Conservation (phyloP, 1,140 invertebrate species). For the Pseudomyrmex gracilis region DNA sequence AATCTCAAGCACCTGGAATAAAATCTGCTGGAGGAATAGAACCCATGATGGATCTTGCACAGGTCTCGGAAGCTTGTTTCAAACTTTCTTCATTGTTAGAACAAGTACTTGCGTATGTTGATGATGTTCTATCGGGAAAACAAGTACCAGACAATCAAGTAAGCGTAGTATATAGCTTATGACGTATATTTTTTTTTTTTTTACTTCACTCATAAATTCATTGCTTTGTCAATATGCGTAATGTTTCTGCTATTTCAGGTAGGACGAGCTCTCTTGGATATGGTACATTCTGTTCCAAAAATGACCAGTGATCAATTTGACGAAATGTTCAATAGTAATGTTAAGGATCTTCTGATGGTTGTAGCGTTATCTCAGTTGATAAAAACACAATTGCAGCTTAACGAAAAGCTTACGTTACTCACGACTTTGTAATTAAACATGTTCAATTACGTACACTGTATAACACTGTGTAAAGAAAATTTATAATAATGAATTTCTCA, state of each 20-base stretch:
- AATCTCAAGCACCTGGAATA: slow-evolving; percentile 70
- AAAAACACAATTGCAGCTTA: slow-evolving; percentile 97
- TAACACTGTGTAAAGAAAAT: slow-evolving; percentile 18
- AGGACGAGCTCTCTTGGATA: slow-evolving; percentile 94
- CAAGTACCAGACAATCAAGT: slow-evolving; percentile 90
- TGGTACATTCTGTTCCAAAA: slow-evolving; percentile 96
- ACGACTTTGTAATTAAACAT: slow-evolving; percentile 87
- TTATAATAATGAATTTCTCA: neutral
- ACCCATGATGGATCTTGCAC: slow-evolving; percentile 93
- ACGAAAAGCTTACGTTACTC: slow-evolving; percentile 96
- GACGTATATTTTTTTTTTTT: neutral
- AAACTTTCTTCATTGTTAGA: slow-evolving; percentile 92
- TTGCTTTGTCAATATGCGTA: neutral
- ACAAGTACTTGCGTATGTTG: slow-evolving; percentile 94
- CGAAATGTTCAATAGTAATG: slow-evolving; percentile 97
- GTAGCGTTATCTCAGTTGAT: slow-evolving; percentile 97
- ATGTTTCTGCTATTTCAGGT: slow-evolving; percentile 83
- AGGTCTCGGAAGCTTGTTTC: slow-evolving; percentile 93
- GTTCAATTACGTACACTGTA: neutral
- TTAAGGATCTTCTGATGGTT: slow-evolving; percentile 98
- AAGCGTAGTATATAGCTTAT: neutral
- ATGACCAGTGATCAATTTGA: slow-evolving; percentile 96
- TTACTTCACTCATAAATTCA: neutral
- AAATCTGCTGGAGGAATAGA: slow-evolving; percentile 88
- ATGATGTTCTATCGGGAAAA: slow-evolving; percentile 93